Base-by-base conservation (phyloP, 2,797 vertebrate genomes). In the Enteromius viviparus region DNA sequence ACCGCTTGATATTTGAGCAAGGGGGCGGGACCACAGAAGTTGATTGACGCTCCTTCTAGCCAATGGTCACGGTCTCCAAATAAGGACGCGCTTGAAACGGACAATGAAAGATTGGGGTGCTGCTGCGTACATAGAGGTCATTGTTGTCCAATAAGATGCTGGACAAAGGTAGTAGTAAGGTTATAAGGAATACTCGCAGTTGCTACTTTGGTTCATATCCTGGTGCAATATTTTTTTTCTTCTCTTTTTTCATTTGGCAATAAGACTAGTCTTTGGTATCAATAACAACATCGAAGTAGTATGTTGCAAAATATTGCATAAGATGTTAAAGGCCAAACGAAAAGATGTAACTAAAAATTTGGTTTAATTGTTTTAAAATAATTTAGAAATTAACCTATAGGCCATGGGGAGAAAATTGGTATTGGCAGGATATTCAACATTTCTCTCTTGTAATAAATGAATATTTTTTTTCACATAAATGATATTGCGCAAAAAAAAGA, bases 41-140 rank as follows among this genome's bases (percentile, higher is more conserved):
- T 71, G 88, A 93, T 85, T 93, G 94, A 94, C 94, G 90, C 90
- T 81, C 81, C 85, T 83, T 62, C 68, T n/a, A 89, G 75, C 93
- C 94, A 94, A 94, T 88, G 11, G 83, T 71, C 79, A 64, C 1
- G 71, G 51, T 29, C 26, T 29, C 19, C 45, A 53, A 60, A 34
- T 51, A 71, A 81, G 80, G 70, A 78, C 60, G 77, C 62, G 78
- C 42, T 84, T 76, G 26, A 78, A 80, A 34, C 17, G 29, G 81
- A 81, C 85, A 89, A 85, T 88, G 47, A 55, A 55, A 45, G 47
- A 76, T 32, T 17, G 6, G 72, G 64, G 77, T 69, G 68, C 45
- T 70, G 51, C 10, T 55, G 58, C 65, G 34, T 34, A 15, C 79
- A 45, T 70, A 51, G 75, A 76, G 75, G 85, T 72, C 60, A 58